These are phyloP conservation scores for Shinisaurus crocodilurus DNA, from an alignment of 2,113 vertebrate genomes.

Conservation along the genomic window DNA sequence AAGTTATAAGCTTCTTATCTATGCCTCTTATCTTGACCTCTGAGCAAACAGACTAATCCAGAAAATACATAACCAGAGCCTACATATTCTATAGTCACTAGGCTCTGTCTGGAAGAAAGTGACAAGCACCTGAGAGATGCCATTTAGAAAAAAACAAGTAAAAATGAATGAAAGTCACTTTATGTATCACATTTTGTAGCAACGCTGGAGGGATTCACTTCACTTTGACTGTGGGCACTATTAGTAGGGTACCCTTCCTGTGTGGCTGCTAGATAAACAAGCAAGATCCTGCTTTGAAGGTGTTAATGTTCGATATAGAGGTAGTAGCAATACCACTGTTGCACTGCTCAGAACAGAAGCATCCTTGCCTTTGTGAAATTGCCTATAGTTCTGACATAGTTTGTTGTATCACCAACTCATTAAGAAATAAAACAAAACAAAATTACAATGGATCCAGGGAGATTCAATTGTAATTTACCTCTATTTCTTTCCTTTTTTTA, in stretches of 20 bases:
- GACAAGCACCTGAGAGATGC: neutral
- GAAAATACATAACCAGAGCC: too few relatives aligned
- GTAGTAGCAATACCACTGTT: neutral
- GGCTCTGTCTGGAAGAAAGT: neutral
- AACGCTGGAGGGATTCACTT: neutral
- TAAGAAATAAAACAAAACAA: neutral
- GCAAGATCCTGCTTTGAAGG: neutral
- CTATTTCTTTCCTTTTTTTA: neutral
- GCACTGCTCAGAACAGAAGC: neutral
- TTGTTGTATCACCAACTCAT: neutral
- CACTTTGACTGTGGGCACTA: neutral
- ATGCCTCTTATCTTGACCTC: neutral
- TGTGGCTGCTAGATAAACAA: neutral
- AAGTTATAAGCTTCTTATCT: neutral
- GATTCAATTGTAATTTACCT: neutral
- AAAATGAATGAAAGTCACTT: neutral
- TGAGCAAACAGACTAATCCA: neutral
- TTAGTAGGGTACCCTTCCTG: neutral
- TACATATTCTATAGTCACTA: neutral
- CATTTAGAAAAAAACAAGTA: neutral
- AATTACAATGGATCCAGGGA: neutral
- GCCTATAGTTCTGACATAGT: neutral
- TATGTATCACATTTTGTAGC: neutral
- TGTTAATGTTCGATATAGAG: neutral
- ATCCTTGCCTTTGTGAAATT: neutral